These are phyloP conservation scores for Ferdinandea cuprea DNA, from an alignment of 2,888 invertebrate species.

Conservation along the genomic window DNA sequence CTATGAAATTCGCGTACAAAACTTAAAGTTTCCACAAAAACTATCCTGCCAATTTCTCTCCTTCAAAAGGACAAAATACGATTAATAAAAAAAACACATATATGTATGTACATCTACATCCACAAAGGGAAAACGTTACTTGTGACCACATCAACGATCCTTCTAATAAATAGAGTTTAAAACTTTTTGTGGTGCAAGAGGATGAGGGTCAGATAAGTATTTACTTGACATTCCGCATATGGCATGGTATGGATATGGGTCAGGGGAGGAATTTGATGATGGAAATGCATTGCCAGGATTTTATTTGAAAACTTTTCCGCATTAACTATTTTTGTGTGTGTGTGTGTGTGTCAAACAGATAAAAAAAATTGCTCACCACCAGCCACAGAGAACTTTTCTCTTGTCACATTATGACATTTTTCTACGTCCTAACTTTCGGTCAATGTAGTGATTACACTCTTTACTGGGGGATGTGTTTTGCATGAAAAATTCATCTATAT, in stretches of 20 bases:
- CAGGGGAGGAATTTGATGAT: neutral
- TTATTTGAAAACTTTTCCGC: neutral
- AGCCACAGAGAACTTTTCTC: neutral
- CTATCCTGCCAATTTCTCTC: conserved; percentile 9
- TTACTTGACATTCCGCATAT: neutral
- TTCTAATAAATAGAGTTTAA: conserved; percentile 30
- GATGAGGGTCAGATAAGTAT: neutral
- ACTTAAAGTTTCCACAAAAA: conserved; percentile 6
- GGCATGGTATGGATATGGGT: neutral
- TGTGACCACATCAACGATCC: conserved; percentile 34
- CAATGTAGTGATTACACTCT: neutral
- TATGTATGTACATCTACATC: neutral
- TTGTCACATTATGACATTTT: neutral
- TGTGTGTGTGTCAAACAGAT: neutral
- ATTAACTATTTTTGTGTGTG: too few relatives aligned
- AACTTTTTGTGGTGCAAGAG: conserved; percentile 6
- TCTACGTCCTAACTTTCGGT: neutral
- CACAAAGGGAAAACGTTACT: neutral
- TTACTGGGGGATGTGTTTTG: neutral
- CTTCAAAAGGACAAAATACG: conserved; percentile 14
- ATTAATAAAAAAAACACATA: conserved; percentile 1
- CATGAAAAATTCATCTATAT: neutral
- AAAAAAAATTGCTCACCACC: conserved; percentile 7
- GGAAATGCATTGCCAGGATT: conserved; percentile 4
- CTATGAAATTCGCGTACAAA: neutral